Conservation (phyloP, 2,797 vertebrate species). For the Dipus sagitta region DNA sequence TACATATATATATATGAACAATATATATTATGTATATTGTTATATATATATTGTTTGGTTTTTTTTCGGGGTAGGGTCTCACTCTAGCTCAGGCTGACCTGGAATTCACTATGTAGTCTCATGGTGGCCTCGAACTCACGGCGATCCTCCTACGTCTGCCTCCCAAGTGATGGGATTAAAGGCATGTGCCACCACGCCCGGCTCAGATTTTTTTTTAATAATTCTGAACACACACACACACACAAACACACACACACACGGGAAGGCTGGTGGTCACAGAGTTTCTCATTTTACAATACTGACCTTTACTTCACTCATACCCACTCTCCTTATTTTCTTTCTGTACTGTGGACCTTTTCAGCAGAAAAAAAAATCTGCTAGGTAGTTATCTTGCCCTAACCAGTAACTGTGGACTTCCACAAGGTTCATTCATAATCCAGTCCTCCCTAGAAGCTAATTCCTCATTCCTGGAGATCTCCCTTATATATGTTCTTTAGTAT, state of each 20-base stretch:
- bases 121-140: no score
- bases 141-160: no score
- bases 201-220: no score
- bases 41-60: no score
- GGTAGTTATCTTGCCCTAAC: neutral
- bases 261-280: neutral
- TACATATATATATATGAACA: no score
- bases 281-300: neutral
- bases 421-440: neutral
- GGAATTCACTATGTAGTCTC: no score
- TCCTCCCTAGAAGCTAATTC: neutral
- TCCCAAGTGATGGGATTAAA: no score
- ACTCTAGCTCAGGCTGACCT: no score
- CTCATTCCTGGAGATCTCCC: neutral
- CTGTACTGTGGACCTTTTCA: neutral
- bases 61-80: no score
- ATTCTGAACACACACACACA: neutral
- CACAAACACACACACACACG: neutral
- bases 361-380: no score
- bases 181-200: no score
- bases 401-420: neutral
- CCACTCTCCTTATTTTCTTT: neutral
- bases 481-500: neutral
- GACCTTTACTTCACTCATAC: neutral
- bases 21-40: no score